A percentile compares a stretch with the other conserved stretches of the same genome.
phyloP scores from a whole-genome alignment of 2,888 invertebrate genomes.

The Blastobasis adustella region DNA sequence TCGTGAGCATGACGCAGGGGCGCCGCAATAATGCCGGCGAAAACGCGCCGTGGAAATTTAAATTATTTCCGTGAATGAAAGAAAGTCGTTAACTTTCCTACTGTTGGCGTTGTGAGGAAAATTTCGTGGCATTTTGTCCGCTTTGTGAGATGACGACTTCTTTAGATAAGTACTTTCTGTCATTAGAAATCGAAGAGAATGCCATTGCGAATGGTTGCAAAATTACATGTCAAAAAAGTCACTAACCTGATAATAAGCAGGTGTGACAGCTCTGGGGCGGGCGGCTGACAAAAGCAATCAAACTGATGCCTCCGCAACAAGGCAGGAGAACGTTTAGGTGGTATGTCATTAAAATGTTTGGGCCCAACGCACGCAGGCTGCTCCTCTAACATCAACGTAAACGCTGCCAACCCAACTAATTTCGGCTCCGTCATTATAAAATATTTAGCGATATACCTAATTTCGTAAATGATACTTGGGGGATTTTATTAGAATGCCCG shows the following conservation, averaged over 20 bases:
- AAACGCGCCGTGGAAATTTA: slow-evolving; percentile 33
- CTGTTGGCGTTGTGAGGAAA: slow-evolving; percentile 5
- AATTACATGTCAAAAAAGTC: slow-evolving; percentile 21
- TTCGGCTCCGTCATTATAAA: slow-evolving; percentile 64
- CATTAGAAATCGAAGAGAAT: background rate
- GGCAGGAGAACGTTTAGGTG: slow-evolving; percentile 32
- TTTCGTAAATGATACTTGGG: slow-evolving; percentile 65
- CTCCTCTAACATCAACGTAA: slow-evolving; percentile 44
- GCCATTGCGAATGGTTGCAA: slow-evolving; percentile 8
- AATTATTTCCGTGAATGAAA: slow-evolving; percentile 23
- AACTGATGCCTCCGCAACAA: slow-evolving; percentile 27
- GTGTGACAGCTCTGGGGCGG: slow-evolving; percentile 27
- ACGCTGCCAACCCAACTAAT: slow-evolving; percentile 51
- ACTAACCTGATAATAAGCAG: slow-evolving; percentile 50
- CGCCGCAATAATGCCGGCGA: slow-evolving; percentile 34
- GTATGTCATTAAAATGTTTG: slow-evolving; percentile 37
- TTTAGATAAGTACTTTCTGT: too few relatives aligned
- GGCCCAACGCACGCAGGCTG: slow-evolving; percentile 32
- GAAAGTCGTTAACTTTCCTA: slow-evolving; percentile 16
- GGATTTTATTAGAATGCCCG: slow-evolving; percentile 67
- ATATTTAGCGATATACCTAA: slow-evolving; percentile 73
- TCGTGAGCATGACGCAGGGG: slow-evolving; percentile 40
- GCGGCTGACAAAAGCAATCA: slow-evolving; percentile 33
- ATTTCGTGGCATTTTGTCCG: too few relatives aligned
- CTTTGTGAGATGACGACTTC: too few relatives aligned